These are phyloP conservation scores for Empis livida DNA, from an alignment of 2,888 invertebrate species.

Conservation along the genomic window DNA sequence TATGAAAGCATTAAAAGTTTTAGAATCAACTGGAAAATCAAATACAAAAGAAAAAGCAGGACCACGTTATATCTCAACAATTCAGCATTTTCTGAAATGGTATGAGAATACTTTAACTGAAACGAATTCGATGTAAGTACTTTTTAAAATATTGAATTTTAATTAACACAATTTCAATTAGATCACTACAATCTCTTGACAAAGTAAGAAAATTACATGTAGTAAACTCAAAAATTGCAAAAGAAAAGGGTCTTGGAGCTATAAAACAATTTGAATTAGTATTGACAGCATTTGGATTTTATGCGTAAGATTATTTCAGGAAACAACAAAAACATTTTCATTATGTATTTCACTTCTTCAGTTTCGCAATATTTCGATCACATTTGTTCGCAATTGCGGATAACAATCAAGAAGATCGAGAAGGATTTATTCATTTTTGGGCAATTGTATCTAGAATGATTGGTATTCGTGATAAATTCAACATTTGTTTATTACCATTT, in stretches of 20 bases:
- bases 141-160: background rate
- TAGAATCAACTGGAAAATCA: background rate
- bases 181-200: background rate
- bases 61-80: background rate
- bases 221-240: background rate
- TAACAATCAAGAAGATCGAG: background rate
- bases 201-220: background rate
- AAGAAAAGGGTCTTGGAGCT: background rate
- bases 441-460: background rate
- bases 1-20: background rate
- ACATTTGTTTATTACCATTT: conserved; percentile 1
- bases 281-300: background rate
- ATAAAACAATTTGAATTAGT: background rate
- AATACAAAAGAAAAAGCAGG: background rate
- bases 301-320: background rate
- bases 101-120: background rate
- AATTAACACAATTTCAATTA: background rate
- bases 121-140: background rate
- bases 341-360: background rate
- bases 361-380: background rate
- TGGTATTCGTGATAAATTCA: conserved; percentile 3
- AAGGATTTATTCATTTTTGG: conserved; percentile 6
- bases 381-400: background rate
- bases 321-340: too few relatives aligned
- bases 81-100: background rate